Evolutionary conservation across 2,113 vertebrate genomes (phyloP), one percentile per base, ranked within the genome.

Genomic region (Xyliphius kryptos): DNA sequence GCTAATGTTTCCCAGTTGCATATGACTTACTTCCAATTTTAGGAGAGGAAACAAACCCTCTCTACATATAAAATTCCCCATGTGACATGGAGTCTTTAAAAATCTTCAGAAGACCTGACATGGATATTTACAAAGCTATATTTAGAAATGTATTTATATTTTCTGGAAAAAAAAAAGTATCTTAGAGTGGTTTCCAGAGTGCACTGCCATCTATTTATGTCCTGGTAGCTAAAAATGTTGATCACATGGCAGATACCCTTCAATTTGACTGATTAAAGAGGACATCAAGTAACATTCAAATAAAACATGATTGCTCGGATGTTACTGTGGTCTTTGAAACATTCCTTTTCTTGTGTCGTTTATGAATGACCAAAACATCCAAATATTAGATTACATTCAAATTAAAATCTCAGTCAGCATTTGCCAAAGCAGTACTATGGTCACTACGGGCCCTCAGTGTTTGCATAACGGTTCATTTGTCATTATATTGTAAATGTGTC

Each of bases 401-500:
- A 59, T 48, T 48, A 19, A 47, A 56, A 46, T 49, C 12, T n/a
- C 50, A 15, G 15, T 37, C 51, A 10, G 32, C 9, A 7, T 65
- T 43, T 40, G 43, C 43, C 52, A 38, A 48, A 65, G n/a, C 62
- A 21, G 16, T 37, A 19, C 63, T 56, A 9, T 20, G 10, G 49
- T 63, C 38, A 22, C 15, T 5, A 2, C 7, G 9, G 38, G 44
- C 43, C 43, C 51, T 46, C 38, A 19, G 22, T 49, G 47, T 61
- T 71, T 62, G 21, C 53, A 40, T 19, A 71, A 50, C 36, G 60
- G 66, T 38, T 61, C 71, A 69, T 73, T 69, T 52, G 52, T 73
- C 71, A 69, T 47, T 7, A 50, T 69, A 69, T 69, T 69, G 71
- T 73, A 73, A 69, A 73, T 65, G 66, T 73, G 71, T 69, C 71